Evolutionary conservation across 1,140 invertebrate genomes (phyloP).

Genomic region (Atta cephalotes): DNA sequence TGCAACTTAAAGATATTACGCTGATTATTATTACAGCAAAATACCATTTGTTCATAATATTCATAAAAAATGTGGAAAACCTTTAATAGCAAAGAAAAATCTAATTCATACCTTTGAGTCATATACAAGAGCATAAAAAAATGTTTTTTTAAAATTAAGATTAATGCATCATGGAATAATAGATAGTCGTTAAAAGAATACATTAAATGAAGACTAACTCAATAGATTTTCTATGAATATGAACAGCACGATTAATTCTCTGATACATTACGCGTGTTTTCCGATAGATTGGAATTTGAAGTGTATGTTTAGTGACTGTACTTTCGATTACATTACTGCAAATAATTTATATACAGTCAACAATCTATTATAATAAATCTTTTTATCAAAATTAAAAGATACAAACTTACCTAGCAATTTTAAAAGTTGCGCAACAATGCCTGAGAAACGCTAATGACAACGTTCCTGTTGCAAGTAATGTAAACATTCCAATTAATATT

Average conservation of each 20-base stretch:
- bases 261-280: neutral
- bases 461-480: slow-evolving; percentile 19
- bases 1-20: too few species aligned
- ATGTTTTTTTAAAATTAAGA: neutral
- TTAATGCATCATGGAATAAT: neutral
- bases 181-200: neutral
- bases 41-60: neutral
- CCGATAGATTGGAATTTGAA: neutral
- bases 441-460: slow-evolving; percentile 13
- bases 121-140: neutral
- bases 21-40: neutral
- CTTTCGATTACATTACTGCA: slow-evolving; percentile 19
- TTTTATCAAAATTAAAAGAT: neutral
- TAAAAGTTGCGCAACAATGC: too few species aligned
- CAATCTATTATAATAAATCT: too few species aligned
- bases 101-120: neutral
- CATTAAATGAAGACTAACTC: neutral
- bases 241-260: slow-evolving; percentile 19
- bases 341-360: neutral
- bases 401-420: too few species aligned
- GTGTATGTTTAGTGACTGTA: neutral
- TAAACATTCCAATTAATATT: slow-evolving; percentile 25
- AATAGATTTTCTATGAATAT: slow-evolving; percentile 15
- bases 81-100: too few species aligned
- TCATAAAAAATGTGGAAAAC: neutral